Percentiles rank a stretch among this genome's conserved stretches.
Conservation (phyloP, 2,888 invertebrate genomes). For the Tetragnatha montana region DNA sequence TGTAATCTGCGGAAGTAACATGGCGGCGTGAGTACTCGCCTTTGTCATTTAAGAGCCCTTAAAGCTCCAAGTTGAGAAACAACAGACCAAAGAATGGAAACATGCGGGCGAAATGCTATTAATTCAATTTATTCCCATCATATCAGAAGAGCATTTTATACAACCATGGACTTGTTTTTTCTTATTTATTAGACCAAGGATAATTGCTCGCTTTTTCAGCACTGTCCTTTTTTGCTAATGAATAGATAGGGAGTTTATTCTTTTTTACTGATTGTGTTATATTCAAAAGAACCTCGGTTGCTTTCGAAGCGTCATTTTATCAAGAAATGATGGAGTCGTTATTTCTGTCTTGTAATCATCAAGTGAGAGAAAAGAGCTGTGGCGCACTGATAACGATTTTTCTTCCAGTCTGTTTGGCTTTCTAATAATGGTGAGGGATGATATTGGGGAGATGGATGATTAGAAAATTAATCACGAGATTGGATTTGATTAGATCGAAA, state of each 20-base stretch:
- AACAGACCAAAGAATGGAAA: constrained; percentile 23
- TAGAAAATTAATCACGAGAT: no score
- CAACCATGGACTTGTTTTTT: background rate
- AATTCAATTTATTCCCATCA: constrained; percentile 30
- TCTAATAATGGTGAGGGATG: no score
- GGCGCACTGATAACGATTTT: no score
- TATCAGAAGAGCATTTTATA: constrained; percentile 11
- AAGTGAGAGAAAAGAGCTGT: no score
- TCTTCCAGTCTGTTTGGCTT: no score
- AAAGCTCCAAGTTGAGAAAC: constrained; percentile 9
- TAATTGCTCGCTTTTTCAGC: constrained; percentile 2
- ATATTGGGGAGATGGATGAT: no score
- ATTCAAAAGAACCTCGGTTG: background rate
- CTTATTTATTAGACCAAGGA: constrained; percentile 16
- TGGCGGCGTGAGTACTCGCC: background rate
- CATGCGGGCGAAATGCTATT: constrained; percentile 33
- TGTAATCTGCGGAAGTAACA: constrained; percentile 33
- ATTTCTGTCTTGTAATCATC: no score
- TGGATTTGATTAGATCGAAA: no score
- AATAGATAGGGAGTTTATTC: background rate
- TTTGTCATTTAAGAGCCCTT: constrained; percentile 27
- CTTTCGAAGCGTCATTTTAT: background rate
- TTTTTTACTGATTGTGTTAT: background rate
- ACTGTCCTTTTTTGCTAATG: constrained; percentile 2
- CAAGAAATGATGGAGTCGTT: no score